A percentile compares a stretch with the other conserved stretches of the same genome.
phyloP scores from a whole-genome alignment of 2,888 invertebrate species.

The Xylophagus ater region DNA sequence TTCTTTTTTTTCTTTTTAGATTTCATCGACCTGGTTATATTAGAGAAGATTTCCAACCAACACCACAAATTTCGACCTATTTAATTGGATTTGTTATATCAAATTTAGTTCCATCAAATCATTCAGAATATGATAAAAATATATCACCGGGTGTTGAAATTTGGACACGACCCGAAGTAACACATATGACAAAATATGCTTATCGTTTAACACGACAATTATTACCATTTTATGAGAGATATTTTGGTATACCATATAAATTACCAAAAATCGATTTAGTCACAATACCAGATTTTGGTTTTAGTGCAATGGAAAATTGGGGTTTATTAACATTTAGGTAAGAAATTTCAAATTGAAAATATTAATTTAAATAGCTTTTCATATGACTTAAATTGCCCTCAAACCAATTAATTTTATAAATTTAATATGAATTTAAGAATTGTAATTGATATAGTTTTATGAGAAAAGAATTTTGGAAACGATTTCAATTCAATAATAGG shows the following conservation, averaged over 20 bases:
- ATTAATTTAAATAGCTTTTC: not conserved
- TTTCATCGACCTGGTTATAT: conserved; percentile 43
- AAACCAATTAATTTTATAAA: no score
- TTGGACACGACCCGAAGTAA: conserved; percentile 33
- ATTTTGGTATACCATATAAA: conserved; percentile 52
- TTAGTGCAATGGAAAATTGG: conserved; percentile 63
- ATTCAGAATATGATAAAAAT: conserved; percentile 25
- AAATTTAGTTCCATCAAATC: conserved; percentile 38
- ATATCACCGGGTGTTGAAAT: conserved; percentile 33
- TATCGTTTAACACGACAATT: conserved; percentile 48
- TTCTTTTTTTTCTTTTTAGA: conserved; percentile 17
- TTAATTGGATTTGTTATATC: conserved; percentile 54
- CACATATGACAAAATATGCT: conserved; percentile 41
- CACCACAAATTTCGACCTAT: conserved; percentile 66
- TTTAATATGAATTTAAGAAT: no score
- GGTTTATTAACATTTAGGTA: conserved; percentile 48
- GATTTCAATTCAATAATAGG: no score
- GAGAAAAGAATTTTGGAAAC: no score
- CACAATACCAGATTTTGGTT: conserved; percentile 59
- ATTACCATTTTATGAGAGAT: conserved; percentile 51
- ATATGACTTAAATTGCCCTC: no score
- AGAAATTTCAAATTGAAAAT: conserved; percentile 15
- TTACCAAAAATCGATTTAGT: conserved; percentile 59
- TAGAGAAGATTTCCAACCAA: conserved; percentile 50
- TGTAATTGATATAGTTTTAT: no score